These are phyloP conservation scores for Pangasius mekongensis DNA, from an alignment of 2,797 vertebrate species.

Conservation along the genomic window DNA sequence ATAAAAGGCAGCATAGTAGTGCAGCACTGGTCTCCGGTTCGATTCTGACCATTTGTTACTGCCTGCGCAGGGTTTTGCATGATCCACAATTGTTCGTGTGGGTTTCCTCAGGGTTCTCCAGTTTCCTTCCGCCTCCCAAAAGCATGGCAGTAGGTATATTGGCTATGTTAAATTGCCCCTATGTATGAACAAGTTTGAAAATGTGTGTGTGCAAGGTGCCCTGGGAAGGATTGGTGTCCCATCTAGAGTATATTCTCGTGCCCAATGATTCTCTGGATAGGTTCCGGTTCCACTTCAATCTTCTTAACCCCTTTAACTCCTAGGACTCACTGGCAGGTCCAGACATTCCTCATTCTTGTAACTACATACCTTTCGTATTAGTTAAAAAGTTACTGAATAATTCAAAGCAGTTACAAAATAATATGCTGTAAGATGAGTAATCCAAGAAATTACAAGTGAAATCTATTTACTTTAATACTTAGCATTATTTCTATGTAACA, in stretches of 20 bases:
- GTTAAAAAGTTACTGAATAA: not conserved
- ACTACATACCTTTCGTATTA: not conserved
- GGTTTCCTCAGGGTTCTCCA: not conserved
- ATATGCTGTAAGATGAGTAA: not conserved
- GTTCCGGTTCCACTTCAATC: not conserved
- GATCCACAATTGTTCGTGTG: not conserved
- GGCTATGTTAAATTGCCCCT: not conserved
- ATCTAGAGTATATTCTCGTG: not conserved
- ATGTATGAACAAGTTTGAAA: not conserved
- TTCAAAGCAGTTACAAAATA: not conserved
- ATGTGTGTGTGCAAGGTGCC: not conserved
- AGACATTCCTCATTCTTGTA: not conserved
- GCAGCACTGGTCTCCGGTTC: too few species aligned
- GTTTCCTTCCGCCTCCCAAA: not conserved
- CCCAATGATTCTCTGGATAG: not conserved
- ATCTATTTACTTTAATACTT: not conserved
- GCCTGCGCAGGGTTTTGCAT: not conserved
- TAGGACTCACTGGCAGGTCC: not conserved
- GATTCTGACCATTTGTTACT: not conserved
- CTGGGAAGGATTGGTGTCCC: not conserved
- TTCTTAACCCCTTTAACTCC: not conserved
- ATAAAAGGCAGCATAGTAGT: not conserved
- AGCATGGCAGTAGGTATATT: not conserved
- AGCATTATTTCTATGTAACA: not conserved
- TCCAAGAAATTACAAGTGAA: not conserved